Percentiles rank a stretch among this genome's conserved stretches.
Conservation (phyloP, 1,140 invertebrate genomes). For the Aphelenchoides avenae region DNA sequence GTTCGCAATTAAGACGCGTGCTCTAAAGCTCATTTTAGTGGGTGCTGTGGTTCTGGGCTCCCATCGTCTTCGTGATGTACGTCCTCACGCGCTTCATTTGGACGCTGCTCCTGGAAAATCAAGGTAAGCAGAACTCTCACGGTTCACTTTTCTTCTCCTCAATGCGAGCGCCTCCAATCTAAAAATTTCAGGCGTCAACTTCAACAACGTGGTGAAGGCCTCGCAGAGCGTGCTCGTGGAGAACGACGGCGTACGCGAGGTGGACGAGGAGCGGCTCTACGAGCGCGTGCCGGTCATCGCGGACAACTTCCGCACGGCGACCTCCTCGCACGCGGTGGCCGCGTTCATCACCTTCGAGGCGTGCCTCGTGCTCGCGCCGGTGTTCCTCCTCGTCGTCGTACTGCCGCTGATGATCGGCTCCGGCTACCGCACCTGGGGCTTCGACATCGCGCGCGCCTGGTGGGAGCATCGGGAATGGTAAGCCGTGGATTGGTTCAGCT, state of each 20-base stretch:
- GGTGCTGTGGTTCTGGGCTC: constrained; percentile 32
- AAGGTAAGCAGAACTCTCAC: constrained; percentile 3
- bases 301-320: constrained; percentile 27
- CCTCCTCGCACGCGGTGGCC: constrained; percentile 25
- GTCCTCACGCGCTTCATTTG: constrained; percentile 30
- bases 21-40: constrained; percentile 20
- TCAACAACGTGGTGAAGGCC: constrained; percentile 25
- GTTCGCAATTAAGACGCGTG: neutral
- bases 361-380: constrained; percentile 20
- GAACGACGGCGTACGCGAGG: constrained; percentile 26
- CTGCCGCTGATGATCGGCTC: constrained; percentile 27
- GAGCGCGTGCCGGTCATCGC: constrained; percentile 16
- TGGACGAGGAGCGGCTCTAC: constrained; percentile 22
- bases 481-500: neutral
- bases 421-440: constrained; percentile 27
- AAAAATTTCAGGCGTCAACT: constrained; percentile 23
- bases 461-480: constrained; percentile 32
- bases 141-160: constrained; percentile 11
- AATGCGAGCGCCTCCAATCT: neutral
- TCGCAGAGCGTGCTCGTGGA: constrained; percentile 17
- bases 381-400: constrained; percentile 23
- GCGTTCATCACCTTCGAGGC: constrained; percentile 27
- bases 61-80: constrained; percentile 31
- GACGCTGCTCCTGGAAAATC: constrained; percentile 29
- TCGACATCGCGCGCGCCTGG: constrained; percentile 23